A percentile compares a stretch with the other conserved stretches of the same genome.
Conservation (phyloP, 2,888 invertebrate species). For the Toxonevra muliebris region DNA sequence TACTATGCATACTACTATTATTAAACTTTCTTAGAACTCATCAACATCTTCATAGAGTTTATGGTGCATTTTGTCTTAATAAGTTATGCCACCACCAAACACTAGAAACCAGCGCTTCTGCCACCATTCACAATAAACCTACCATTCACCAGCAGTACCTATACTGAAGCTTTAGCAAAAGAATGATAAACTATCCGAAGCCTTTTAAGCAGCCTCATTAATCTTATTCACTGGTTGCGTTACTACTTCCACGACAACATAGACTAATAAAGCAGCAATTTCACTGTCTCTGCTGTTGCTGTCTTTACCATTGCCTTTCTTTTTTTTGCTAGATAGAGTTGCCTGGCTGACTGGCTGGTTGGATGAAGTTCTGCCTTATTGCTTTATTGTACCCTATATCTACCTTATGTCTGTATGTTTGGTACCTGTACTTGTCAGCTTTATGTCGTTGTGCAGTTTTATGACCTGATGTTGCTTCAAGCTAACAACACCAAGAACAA, state of each 20-base stretch:
- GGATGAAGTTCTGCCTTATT: too few species aligned
- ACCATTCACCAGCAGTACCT: background rate
- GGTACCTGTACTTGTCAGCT: too few species aligned
- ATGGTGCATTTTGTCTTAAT: conserved; percentile 30
- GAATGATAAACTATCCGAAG: conserved; percentile 61
- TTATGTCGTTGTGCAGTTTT: conserved; percentile 54
- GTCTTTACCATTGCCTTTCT: background rate
- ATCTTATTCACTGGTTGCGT: conserved; percentile 54
- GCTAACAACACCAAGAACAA: too few species aligned
- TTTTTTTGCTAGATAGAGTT: background rate
- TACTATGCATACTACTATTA: too few species aligned
- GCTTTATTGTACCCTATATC: background rate
- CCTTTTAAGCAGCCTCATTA: conserved; percentile 63
- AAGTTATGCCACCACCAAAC: conserved; percentile 29
- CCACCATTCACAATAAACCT: too few species aligned
- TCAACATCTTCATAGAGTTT: conserved; percentile 36
- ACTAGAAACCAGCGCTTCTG: conserved; percentile 19
- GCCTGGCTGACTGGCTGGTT: too few species aligned
- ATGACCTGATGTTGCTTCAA: conserved; percentile 44
- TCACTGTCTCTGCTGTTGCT: conserved; percentile 25
- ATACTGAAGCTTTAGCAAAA: conserved; percentile 40
- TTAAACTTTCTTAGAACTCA: conserved; percentile 37
- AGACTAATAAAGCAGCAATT: conserved; percentile 28
- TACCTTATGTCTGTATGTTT: too few species aligned
- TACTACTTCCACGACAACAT: conserved; percentile 3